Evolutionary conservation across 2,113 vertebrate genomes (phyloP), one percentile per base, ranked within the genome.

Genomic region (Dunckerocampus dactyliophorus): DNA sequence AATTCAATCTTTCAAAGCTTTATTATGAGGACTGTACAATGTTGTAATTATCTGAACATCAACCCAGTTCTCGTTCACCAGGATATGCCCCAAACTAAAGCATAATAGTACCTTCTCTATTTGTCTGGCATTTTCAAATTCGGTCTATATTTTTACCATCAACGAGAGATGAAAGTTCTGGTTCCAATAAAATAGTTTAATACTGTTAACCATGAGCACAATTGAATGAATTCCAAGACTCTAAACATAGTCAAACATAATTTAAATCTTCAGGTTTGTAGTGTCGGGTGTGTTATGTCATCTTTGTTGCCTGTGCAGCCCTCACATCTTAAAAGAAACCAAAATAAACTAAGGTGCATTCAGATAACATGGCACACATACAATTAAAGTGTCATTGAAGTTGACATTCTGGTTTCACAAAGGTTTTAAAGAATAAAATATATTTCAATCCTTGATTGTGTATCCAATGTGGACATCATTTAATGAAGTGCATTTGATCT

Each of bases 401-500:
- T 3, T 45, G 14, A 62, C n/a, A 3, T 16, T 24, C 22, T 8
- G 15, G 24, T 5, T 3, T 28, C 31, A 51, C 48, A 49, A 45
- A 2, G 47, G 21, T 49, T 57, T 59, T 20, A 42, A 21, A 57
- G 62, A 65, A 47, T 22, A 24, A 6, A 59, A 17, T 42, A 49
- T 10, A 19, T 62, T 20, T 10, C 24, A 58, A 53, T 3, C 31
- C 57, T 57, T 17, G 39, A 19, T 28, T 63, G 22, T 62, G 22
- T 22, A 72, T 74, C 62, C 65, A 68, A 58, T 66, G 51, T 62
- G 60, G 65, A 80, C 47, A 55, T 48, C 17, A 47, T 17, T 22
- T 62, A 28, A 57, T 43, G 12, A 43, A 51, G 34, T 69, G 45
- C 51, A 63, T 31, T 45, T 59, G 31, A 46, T 43, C 4, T 3